A percentile compares a stretch with the other conserved stretches of the same genome.
These are phyloP conservation scores for Eupeodes latifasciatus DNA, from an alignment of 2,888 invertebrate species.

Conservation along the genomic window DNA sequence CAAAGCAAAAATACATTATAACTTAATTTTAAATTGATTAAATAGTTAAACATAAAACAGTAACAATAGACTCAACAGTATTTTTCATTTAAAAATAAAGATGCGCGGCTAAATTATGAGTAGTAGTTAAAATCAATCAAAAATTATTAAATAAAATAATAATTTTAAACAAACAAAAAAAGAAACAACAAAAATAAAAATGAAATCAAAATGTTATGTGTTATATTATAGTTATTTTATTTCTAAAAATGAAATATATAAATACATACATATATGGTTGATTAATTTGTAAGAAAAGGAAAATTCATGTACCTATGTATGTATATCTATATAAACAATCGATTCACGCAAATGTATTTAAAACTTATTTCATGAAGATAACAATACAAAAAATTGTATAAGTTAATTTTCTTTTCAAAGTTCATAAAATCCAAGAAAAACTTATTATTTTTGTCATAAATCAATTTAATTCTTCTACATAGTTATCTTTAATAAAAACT, in stretches of 20 bases:
- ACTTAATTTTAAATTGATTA: constrained; percentile 33
- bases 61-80: constrained; percentile 63
- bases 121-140: not conserved
- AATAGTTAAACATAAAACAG: constrained; percentile 16
- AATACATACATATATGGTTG: constrained; percentile 35
- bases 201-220: constrained; percentile 9
- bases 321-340: not conserved
- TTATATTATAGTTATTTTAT: constrained; percentile 36
- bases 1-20: constrained; percentile 13
- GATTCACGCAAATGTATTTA: constrained; percentile 29
- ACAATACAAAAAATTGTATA: too few species aligned
- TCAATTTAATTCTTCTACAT: too few species aligned
- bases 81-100: constrained; percentile 57
- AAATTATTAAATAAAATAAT: not conserved
- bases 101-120: constrained; percentile 28
- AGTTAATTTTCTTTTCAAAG: too few species aligned
- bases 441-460: too few species aligned
- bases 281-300: constrained; percentile 43
- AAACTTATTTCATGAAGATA: constrained; percentile 24
- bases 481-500: too few species aligned
- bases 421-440: too few species aligned
- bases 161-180: constrained; percentile 28
- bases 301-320: not conserved
- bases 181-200: constrained; percentile 9
- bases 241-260: constrained; percentile 33